Conservation (phyloP, 2,113 vertebrate genomes). For the Stictonetta naevosa region DNA sequence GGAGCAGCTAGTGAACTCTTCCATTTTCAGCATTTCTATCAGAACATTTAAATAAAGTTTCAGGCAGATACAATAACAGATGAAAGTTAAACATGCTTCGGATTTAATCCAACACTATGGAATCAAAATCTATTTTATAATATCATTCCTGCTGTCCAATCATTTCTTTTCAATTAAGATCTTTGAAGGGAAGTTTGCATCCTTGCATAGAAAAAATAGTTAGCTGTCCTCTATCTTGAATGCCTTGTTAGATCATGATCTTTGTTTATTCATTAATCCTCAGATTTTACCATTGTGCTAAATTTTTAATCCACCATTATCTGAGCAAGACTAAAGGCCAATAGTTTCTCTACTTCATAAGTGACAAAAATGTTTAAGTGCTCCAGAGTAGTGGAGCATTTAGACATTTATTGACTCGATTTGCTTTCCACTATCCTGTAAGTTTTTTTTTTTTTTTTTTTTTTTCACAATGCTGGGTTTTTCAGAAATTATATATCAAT, state of each 20-base stretch:
- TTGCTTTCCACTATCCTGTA: not conserved
- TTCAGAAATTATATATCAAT: not conserved
- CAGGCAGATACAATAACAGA: not conserved
- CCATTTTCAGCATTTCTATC: not conserved
- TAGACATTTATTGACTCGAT: not conserved
- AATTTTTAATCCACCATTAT: slow-evolving; percentile 26
- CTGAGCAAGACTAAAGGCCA: not conserved
- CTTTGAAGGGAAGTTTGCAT: not conserved
- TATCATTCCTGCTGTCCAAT: not conserved
- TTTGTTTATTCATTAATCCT: slow-evolving; percentile 22
- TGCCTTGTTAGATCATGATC: not conserved
- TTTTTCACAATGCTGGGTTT: not conserved
- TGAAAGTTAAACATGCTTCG: not conserved
- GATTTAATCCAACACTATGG: not conserved
- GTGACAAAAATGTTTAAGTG: not conserved
- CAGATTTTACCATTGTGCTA: not conserved
- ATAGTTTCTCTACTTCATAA: not conserved
- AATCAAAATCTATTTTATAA: slow-evolving; percentile 13
- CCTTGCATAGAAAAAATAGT: not conserved
- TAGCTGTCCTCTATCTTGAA: not conserved
- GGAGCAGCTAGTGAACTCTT: not conserved
- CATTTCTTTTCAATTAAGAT: not conserved
- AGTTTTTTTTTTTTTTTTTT: not conserved
- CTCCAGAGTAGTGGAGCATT: not conserved
- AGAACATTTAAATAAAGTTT: not conserved